These are phyloP conservation scores for Alloplasta piceator DNA, from an alignment of 2,888 invertebrate genomes.

Conservation along the genomic window DNA sequence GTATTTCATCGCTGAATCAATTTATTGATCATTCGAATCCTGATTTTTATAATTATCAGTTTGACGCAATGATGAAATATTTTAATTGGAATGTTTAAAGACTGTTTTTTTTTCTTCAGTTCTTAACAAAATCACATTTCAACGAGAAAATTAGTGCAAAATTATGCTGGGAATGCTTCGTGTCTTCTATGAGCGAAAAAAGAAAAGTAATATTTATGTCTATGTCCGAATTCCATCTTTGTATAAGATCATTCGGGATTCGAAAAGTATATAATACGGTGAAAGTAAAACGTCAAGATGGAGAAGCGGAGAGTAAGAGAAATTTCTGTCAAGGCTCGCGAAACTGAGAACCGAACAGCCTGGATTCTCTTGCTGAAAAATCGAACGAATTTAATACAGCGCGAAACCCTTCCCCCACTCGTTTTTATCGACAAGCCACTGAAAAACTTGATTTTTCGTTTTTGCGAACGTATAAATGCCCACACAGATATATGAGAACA, in stretches of 20 bases:
- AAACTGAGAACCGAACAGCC: not conserved
- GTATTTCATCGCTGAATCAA: no score
- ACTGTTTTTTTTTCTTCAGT: no score
- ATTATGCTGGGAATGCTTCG: no score
- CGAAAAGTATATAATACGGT: constrained; percentile 56
- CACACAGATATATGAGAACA: no score
- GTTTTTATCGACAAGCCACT: constrained; percentile 55
- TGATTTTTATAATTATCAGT: no score
- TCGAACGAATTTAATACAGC: constrained; percentile 58
- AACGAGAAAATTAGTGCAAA: no score
- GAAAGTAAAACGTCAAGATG: constrained; percentile 63
- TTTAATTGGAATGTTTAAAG: no score
- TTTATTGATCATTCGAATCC: no score
- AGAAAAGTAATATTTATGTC: not conserved
- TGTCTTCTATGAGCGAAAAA: no score
- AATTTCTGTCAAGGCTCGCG: constrained; percentile 64
- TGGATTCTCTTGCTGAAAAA: constrained; percentile 43
- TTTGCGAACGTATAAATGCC: no score
- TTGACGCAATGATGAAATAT: no score
- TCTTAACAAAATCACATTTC: no score
- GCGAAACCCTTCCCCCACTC: constrained; percentile 31
- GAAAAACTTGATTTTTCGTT: constrained; percentile 50
- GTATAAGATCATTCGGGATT: constrained; percentile 15
- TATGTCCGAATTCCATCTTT: constrained; percentile 27
- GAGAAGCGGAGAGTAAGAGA: constrained; percentile 62